phyloP scores from a whole-genome alignment of 2,797 vertebrate genomes.

The Hypotaenidia okinawae region DNA sequence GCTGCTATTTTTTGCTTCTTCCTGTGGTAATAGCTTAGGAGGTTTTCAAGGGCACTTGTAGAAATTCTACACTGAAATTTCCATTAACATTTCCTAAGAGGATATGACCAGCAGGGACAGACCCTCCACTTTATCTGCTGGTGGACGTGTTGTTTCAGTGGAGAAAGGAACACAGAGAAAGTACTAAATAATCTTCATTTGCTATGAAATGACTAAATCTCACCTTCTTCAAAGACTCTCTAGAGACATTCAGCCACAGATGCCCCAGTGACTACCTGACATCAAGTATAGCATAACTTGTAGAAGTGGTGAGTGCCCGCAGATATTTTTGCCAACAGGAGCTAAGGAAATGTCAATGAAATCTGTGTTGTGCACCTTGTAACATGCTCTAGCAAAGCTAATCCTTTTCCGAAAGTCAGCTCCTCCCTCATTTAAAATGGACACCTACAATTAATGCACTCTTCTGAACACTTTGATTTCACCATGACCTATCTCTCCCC shows the following conservation, averaged over 20 bases:
- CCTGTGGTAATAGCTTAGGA: neutral
- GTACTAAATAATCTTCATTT: neutral
- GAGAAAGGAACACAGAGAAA: neutral
- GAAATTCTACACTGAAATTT: neutral
- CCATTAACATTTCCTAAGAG: neutral
- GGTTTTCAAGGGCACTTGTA: neutral
- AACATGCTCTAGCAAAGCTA: neutral
- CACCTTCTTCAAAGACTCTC: neutral
- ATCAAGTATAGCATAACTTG: neutral
- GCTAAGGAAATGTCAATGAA: neutral
- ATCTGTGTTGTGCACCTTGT: neutral
- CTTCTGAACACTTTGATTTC: conserved; percentile 33
- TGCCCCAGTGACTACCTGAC: neutral
- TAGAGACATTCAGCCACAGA: neutral
- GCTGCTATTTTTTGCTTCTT: neutral
- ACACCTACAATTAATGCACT: conserved; percentile 20
- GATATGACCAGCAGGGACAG: neutral
- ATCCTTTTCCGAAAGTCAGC: conserved; percentile 19
- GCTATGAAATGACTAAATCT: neutral
- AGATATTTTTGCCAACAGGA: neutral
- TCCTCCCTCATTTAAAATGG: conserved; percentile 1
- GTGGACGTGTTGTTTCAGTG: neutral
- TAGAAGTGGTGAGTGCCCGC: neutral
- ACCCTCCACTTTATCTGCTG: neutral
- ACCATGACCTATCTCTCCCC: neutral